Evolutionary conservation across 2,797 vertebrate species (phyloP).

Genomic region (Pipistrellus nathusii): DNA sequence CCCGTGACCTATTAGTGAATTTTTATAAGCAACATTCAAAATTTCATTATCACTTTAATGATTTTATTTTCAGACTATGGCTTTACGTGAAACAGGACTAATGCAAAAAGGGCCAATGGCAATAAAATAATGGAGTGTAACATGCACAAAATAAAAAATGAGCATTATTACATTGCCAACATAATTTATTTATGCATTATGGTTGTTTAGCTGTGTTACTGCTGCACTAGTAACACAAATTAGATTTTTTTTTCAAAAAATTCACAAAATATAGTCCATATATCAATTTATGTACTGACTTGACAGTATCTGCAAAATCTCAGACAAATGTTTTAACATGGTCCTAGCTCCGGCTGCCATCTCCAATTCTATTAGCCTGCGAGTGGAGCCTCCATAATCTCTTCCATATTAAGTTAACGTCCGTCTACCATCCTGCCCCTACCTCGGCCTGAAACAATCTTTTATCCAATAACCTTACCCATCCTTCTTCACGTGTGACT

Average conservation of each 20-base stretch:
- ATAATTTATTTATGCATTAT: constrained; percentile 23
- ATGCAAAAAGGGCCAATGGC: constrained; percentile 2
- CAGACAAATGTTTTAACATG: constrained; percentile 48
- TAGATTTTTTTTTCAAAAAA: constrained; percentile 52
- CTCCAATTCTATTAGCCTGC: not conserved
- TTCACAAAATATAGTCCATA: constrained; percentile 39
- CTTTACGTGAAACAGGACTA: constrained; percentile 54
- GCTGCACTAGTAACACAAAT: constrained; percentile 67
- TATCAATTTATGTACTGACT: constrained; percentile 36
- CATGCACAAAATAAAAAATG: constrained; percentile 24
- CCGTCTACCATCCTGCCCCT: not conserved
- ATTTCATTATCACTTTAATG: not conserved
- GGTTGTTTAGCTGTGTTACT: constrained; percentile 47
- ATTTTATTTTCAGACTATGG: constrained; percentile 29
- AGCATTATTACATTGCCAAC: constrained; percentile 17
- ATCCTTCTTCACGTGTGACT: not conserved
- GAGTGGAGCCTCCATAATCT: constrained; percentile 7
- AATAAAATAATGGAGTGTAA: not conserved
- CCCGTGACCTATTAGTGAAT: constrained; percentile 56
- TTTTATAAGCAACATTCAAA: constrained; percentile 50
- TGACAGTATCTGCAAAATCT: constrained; percentile 28
- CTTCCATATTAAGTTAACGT: constrained; percentile 67
- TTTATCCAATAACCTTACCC: constrained; percentile 31
- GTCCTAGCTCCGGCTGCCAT: constrained; percentile 55
- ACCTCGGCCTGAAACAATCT: constrained; percentile 30